phyloP scores from a whole-genome alignment of 2,888 invertebrate genomes.

The Nephrotoma guestfalica region DNA sequence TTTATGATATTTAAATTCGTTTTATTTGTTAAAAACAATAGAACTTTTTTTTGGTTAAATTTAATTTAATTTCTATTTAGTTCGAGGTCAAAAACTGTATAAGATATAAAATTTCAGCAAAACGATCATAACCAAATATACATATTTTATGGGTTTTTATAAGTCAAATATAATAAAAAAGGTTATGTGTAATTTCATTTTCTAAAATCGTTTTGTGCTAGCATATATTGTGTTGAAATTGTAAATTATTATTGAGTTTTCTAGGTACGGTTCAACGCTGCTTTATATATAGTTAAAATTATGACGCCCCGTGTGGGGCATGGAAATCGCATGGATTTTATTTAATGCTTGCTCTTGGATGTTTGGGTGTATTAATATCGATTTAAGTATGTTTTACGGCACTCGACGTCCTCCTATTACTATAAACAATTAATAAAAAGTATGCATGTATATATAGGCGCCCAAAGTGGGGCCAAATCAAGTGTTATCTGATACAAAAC shows the following conservation, averaged over 20 bases:
- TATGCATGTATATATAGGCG: no score
- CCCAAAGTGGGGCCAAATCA: background rate
- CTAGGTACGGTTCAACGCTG: background rate
- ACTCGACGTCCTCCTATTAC: no score
- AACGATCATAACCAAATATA: background rate
- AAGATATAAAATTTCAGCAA: background rate
- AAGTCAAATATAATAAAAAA: background rate
- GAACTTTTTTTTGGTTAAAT: background rate
- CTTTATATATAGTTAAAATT: no score
- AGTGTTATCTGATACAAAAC: background rate
- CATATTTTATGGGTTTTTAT: background rate
- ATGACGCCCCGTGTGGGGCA: no score
- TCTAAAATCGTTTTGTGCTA: background rate
- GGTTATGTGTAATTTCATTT: background rate
- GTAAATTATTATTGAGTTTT: background rate
- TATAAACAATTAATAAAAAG: no score
- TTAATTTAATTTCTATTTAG: background rate
- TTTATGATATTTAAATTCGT: background rate
- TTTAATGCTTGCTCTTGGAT: no score
- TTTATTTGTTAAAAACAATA: background rate
- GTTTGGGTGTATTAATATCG: no score
- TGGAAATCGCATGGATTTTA: no score
- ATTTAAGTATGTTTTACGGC: no score
- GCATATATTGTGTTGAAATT: background rate
- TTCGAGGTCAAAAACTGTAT: background rate